Percentiles rank a stretch among this genome's conserved stretches.
These are phyloP conservation scores for Xiphophorus birchmanni DNA, from an alignment of 2,797 vertebrate species.

Conservation along the genomic window DNA sequence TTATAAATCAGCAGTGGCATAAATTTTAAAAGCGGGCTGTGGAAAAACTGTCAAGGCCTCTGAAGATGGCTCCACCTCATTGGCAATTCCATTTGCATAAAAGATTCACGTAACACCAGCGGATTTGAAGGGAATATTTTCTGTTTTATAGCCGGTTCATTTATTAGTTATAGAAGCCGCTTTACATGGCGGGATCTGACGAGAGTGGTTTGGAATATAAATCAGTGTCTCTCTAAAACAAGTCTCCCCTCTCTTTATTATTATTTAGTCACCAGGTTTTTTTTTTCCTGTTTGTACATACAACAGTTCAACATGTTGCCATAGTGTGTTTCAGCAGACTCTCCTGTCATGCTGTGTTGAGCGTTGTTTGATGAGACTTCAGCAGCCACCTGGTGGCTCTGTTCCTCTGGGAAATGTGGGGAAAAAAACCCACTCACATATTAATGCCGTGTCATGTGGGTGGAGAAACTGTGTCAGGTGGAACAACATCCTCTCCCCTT, in stretches of 20 bases:
- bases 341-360: conserved; percentile 11
- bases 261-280: conserved; percentile 10
- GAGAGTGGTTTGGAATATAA: conserved; percentile 78
- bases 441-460: conserved; percentile 53
- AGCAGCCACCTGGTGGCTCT: conserved; percentile 57
- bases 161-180: conserved; percentile 83
- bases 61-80: conserved; percentile 84
- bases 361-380: conserved; percentile 42
- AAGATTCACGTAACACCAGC: conserved; percentile 84
- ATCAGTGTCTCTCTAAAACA: conserved; percentile 78
- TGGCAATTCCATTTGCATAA: conserved; percentile 91
- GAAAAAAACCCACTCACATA: conserved; percentile 35
- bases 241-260: conserved; percentile 52
- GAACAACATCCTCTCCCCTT: conserved; percentile 33
- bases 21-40: conserved; percentile 87
- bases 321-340: conserved; percentile 25
- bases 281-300: conserved; percentile 1
- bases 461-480: conserved; percentile 38
- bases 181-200: conserved; percentile 72
- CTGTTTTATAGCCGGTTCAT: conserved; percentile 80
- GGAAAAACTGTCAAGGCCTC: conserved; percentile 81
- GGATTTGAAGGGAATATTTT: conserved; percentile 78
- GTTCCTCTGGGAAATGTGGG: conserved; percentile 52
- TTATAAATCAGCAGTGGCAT: conserved; percentile 85
- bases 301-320: background rate